A percentile compares a stretch with the other conserved stretches of the same genome.
phyloP scores from a whole-genome alignment of 2,888 invertebrate genomes.

The Epinotia ramella region DNA sequence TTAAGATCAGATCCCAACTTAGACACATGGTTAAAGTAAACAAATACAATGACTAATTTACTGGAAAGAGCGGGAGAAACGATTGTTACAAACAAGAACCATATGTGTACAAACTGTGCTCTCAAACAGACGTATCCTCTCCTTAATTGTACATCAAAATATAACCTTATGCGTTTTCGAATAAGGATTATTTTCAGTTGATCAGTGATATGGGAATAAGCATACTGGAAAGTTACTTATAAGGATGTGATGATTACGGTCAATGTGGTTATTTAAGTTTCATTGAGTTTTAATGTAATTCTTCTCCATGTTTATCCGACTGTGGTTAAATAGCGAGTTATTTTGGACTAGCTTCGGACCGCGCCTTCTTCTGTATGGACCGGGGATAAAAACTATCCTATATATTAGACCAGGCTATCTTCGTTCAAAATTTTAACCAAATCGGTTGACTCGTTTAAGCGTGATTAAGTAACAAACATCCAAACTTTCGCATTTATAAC shows the following conservation, averaged over 20 bases:
- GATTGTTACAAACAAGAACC: conserved; percentile 29
- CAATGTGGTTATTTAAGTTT: background rate
- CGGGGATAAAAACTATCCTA: too few species aligned
- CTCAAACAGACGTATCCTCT: background rate
- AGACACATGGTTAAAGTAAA: conserved; percentile 11
- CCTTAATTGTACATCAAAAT: background rate
- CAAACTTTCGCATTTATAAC: too few species aligned
- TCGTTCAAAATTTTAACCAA: too few species aligned
- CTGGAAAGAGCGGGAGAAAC: conserved; percentile 11
- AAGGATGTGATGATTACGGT: background rate
- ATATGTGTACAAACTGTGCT: conserved; percentile 10
- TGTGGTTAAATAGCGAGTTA: background rate
- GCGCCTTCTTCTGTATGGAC: too few species aligned
- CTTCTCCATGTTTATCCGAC: background rate
- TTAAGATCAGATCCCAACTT: background rate
- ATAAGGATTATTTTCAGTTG: background rate
- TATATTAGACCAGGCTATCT: too few species aligned
- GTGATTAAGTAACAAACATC: too few species aligned
- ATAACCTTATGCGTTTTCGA: background rate
- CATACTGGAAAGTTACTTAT: background rate
- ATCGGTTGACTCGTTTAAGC: too few species aligned
- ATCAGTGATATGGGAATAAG: background rate
- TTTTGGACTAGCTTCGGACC: background rate
- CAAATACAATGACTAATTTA: conserved; percentile 22
- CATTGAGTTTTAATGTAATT: conserved; percentile 1